phyloP scores from a whole-genome alignment of 2,113 vertebrate species.

The Cisticola juncidis region DNA sequence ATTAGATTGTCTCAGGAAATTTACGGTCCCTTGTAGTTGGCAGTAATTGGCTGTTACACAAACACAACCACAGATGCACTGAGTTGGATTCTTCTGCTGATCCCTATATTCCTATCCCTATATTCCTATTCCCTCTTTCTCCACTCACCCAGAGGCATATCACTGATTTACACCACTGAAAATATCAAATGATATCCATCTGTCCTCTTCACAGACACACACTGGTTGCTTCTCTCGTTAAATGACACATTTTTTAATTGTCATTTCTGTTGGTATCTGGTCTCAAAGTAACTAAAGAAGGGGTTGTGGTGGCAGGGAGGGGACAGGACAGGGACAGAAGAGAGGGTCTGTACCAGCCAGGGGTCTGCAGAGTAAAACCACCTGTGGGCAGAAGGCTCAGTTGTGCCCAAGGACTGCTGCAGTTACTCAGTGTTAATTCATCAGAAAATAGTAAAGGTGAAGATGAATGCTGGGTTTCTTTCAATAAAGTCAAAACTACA shows the following conservation, averaged over 20 bases:
- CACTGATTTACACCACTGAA: background rate
- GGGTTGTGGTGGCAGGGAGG: background rate
- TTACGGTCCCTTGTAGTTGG: background rate
- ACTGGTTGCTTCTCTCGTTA: background rate
- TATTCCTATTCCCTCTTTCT: background rate
- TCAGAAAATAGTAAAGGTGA: background rate
- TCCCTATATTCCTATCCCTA: background rate
- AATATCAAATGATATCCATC: background rate
- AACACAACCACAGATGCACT: background rate
- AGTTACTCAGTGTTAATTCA: background rate
- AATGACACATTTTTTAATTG: background rate
- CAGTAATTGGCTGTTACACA: background rate
- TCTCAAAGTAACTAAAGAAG: background rate
- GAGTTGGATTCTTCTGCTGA: background rate
- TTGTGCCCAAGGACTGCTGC: background rate
- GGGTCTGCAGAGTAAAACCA: background rate
- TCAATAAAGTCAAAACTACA: background rate
- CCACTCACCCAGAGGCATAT: background rate
- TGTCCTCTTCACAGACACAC: background rate
- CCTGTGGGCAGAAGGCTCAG: background rate
- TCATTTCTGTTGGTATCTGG: background rate
- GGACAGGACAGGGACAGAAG: background rate
- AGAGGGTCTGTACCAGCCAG: background rate
- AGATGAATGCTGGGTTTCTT: background rate
- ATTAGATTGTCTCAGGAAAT: constrained; percentile 7